Evolutionary conservation across 2,797 vertebrate species (phyloP).

Genomic region (Dallia pectoralis): DNA sequence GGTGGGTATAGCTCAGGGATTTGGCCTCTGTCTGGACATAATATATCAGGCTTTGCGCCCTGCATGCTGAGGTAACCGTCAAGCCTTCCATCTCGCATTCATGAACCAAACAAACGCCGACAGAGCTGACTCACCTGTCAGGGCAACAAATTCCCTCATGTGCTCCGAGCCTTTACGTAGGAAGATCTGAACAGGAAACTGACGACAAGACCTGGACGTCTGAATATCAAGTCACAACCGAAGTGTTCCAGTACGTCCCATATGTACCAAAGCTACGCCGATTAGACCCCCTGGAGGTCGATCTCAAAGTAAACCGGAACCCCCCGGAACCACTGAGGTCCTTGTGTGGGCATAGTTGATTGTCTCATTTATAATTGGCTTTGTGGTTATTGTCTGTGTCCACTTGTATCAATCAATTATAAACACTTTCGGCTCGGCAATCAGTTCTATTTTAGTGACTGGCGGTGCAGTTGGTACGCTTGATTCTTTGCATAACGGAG

Average conservation of each 20-base stretch:
- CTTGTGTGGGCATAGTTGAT: constrained; percentile 53
- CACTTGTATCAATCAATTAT: constrained; percentile 64
- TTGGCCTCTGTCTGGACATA: constrained; percentile 52
- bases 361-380: constrained; percentile 59
- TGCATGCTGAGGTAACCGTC: constrained; percentile 59
- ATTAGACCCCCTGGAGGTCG: constrained; percentile 37
- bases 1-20: constrained; percentile 29
- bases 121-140: constrained; percentile 61
- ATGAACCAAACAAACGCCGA: constrained; percentile 61
- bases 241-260: background rate
- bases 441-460: constrained; percentile 55
- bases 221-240: constrained; percentile 27
- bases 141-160: constrained; percentile 57
- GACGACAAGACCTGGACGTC: constrained; percentile 35
- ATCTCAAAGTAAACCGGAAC: constrained; percentile 37
- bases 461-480: constrained; percentile 20
- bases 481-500: constrained; percentile 58
- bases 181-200: constrained; percentile 34
- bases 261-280: constrained; percentile 26
- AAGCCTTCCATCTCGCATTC: constrained; percentile 45
- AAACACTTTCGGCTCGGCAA: constrained; percentile 51
- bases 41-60: constrained; percentile 57
- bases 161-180: constrained; percentile 52
- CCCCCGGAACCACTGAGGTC: constrained; percentile 10
- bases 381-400: constrained; percentile 63